Base-by-base conservation (phyloP, 2,888 invertebrate species). In the Hemicrepidius hirtus region DNA sequence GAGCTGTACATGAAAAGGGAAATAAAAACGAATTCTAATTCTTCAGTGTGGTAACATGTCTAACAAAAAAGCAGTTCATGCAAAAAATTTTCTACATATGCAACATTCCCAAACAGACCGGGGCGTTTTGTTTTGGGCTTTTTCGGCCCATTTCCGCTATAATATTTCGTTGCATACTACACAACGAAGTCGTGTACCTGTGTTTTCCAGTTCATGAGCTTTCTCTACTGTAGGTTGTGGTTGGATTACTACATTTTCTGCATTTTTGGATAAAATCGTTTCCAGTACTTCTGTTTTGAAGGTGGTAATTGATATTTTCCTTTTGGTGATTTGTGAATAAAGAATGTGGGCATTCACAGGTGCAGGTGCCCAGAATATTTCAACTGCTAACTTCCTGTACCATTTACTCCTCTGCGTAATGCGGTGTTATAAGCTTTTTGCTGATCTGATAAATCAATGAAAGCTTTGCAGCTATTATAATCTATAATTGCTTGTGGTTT, bases 351-450 rank as follows among this genome's bases (percentile, higher is more conserved):
- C 46, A 46, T 44, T 40, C 57, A 65, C 32, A 59, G 24, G 40
- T 59, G 65, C 12, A 65, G 66, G 41, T 63, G 65, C 40, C 20
- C 12, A n/a, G 69, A 59, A 1, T 4, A 69, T 18, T 37, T 73
- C 68, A 9, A 73, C 44, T 1, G 68, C 65, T n/a, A 73, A 69
- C 44, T 69, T 73, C 18, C 73, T 21, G 35, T 69, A 65, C 73
- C 73, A 73, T 28, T 70, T 50, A 73, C 13, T 40, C 69, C 70
- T 65, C 60, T 18, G 13, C 53, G 13, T n/a, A 53, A 20, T 13
- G 53, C 6, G 9, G 53, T 46, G 7, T 13, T 18, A 9, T 46
- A 46, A 18, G 46, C 13, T 18, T 18, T 18, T 2, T 9, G 2
- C 13, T 46, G 46, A 46, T 46, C 46, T 10, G 46, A 46, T 7